These are phyloP conservation scores for Chlorops oryzae DNA, from an alignment of 1,140 invertebrate species.

Conservation along the genomic window DNA sequence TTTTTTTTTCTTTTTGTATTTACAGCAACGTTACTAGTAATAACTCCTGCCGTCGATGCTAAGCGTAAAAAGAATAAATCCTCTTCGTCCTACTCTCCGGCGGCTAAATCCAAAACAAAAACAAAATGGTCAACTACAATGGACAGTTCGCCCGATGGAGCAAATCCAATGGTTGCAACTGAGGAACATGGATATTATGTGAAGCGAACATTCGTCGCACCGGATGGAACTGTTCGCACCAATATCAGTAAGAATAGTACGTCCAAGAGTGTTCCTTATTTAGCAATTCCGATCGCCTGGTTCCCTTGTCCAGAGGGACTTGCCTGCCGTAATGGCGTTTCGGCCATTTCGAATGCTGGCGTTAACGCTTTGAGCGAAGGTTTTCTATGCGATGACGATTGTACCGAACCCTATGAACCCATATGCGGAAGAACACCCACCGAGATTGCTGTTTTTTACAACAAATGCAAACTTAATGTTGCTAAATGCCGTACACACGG, in stretches of 20 bases:
- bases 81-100: conserved; percentile 13
- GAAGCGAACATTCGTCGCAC: conserved; percentile 34
- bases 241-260: neutral
- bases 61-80: conserved; percentile 33
- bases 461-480: conserved; percentile 37
- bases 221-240: conserved; percentile 7
- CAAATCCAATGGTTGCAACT: conserved; percentile 29
- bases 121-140: conserved; percentile 41
- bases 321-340: conserved; percentile 25
- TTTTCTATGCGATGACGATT: conserved; percentile 42
- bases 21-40: conserved; percentile 18
- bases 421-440: conserved; percentile 34
- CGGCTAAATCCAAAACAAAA: conserved; percentile 35
- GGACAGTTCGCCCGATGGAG: conserved; percentile 17
- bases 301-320: conserved; percentile 23
- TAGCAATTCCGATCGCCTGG: conserved; percentile 44
- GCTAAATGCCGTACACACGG: conserved; percentile 43
- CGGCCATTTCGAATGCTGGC: conserved; percentile 28
- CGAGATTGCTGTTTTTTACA: conserved; percentile 42
- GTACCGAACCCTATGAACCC: conserved; percentile 32
- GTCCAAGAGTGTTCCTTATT: conserved; percentile 28
- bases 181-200: conserved; percentile 44
- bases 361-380: conserved; percentile 29
- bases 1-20: conserved; percentile 11
- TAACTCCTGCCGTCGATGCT: conserved; percentile 19